Base-by-base conservation (phyloP, 2,888 invertebrate genomes). In the Patella ulyssiponensis region DNA sequence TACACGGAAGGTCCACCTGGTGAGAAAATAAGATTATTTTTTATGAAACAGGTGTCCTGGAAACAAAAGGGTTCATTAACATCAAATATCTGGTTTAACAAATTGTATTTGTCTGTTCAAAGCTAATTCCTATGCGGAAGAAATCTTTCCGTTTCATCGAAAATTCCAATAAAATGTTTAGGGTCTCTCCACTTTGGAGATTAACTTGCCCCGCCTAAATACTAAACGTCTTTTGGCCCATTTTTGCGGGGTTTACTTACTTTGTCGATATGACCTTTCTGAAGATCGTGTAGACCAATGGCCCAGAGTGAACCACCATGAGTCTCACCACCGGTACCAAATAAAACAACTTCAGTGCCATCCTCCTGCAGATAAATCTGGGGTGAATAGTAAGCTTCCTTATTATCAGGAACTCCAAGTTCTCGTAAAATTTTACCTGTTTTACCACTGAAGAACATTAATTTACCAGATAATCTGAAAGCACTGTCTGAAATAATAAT, bases 261-360 rank as follows among this genome's bases (percentile, higher is more conserved):
- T 88, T 90, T 89, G 15, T 89, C 84, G 12, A 91, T 91, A 73
- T 89, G 80, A 1, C 92, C 92, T 76, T 89, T 88, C 52, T 90
- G 86, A 3, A 93, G 87, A 81, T 92, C 91, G 33, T 93, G 92
- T 52, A 96, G 91, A 0, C 94, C 92, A 44, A 95, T 93, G 3
- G 93, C 92, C 90, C 95, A 96, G 20, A 96, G 92, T 58, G 95
- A 94, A 2, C 96, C 96, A 0, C 94, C 92, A 71, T 95, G 94
- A 69, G 94, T 94, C 84, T 95, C 95, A 3, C 95, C 95, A 0
- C 95, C 96, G 0, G 96, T 95, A 17, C 95, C 94, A 86, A 95
- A 94, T 75, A 96, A 89, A 58, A 96, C 93, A 74, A 93, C 91
- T 81, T 93, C 93, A 64, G 90, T 94, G n/a, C 94, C 92, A 78